Conservation (phyloP, 2,113 vertebrate species). For the Siniperca knerii region DNA sequence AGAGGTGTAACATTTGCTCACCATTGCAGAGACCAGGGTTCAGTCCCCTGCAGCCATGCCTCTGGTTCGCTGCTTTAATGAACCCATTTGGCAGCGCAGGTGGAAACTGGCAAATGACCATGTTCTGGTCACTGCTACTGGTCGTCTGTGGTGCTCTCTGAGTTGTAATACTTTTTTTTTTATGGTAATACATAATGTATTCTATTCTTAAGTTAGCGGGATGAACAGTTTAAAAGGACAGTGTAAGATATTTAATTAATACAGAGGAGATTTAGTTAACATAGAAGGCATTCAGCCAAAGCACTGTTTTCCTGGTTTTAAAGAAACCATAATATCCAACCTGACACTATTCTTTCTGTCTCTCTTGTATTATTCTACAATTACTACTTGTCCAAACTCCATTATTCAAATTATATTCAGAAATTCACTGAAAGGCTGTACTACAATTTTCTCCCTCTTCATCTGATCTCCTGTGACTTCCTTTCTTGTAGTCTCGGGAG, state of each 20-base stretch:
- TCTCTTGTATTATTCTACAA: slow-evolving; percentile 6
- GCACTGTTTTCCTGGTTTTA: background rate
- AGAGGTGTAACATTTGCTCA: background rate
- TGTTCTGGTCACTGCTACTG: slow-evolving; percentile 37
- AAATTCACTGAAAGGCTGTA: background rate
- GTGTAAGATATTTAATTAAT: background rate
- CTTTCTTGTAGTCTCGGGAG: slow-evolving; percentile 89
- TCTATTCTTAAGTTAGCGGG: background rate
- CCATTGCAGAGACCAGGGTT: slow-evolving; percentile 15
- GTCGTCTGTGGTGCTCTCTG: slow-evolving; percentile 18
- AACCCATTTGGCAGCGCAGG: slow-evolving; percentile 36
- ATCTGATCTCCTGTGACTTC: slow-evolving; percentile 28
- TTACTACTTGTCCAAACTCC: background rate
- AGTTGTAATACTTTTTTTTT: slow-evolving; percentile 22
- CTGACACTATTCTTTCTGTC: background rate
- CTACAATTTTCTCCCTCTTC: slow-evolving; percentile 3
- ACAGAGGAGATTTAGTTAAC: background rate
- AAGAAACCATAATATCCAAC: slow-evolving; percentile 1
- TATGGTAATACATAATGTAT: slow-evolving; percentile 19
- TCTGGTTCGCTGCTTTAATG: slow-evolving; percentile 49
- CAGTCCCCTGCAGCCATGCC: slow-evolving; percentile 49
- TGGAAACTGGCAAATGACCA: slow-evolving; percentile 30
- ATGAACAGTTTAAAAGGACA: background rate
- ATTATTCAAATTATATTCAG: slow-evolving; percentile 14
- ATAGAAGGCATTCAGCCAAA: background rate